Evolutionary conservation across 2,888 invertebrate species (phyloP).

Genomic region (Trachelus iudaicus): DNA sequence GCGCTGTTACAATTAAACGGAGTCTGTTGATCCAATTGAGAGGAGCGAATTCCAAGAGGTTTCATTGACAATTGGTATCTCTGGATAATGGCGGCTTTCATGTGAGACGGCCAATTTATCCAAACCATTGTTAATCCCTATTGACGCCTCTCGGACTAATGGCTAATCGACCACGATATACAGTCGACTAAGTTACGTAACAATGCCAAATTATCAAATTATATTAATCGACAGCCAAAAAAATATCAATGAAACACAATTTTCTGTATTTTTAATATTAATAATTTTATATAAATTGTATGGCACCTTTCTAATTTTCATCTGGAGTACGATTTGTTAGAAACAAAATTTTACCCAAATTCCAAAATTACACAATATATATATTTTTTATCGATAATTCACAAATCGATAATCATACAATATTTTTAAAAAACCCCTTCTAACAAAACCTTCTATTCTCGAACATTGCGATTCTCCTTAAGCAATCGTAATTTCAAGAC

Average conservation of each 20-base stretch:
- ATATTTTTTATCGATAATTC: no score
- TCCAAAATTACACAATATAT: no score
- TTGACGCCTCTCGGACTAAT: neutral
- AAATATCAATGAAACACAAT: neutral
- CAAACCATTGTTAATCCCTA: neutral
- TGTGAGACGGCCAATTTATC: neutral
- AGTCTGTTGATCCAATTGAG: conserved; percentile 11
- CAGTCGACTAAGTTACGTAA: neutral
- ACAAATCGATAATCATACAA: neutral
- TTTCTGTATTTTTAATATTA: neutral
- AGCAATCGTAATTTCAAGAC: neutral
- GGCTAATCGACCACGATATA: neutral
- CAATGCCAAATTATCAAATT: neutral
- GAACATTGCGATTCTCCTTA: neutral
- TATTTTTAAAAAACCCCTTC: neutral
- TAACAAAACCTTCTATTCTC: no score
- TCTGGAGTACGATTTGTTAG: no score
- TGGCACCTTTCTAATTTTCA: no score
- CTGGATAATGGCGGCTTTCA: neutral
- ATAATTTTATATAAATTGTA: neutral
- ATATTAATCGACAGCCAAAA: neutral
- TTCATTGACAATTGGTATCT: neutral
- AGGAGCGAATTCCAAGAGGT: neutral
- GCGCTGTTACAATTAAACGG: neutral
- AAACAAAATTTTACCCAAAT: no score